phyloP scores from a whole-genome alignment of 2,888 invertebrate genomes.

The Heliconius erato region DNA sequence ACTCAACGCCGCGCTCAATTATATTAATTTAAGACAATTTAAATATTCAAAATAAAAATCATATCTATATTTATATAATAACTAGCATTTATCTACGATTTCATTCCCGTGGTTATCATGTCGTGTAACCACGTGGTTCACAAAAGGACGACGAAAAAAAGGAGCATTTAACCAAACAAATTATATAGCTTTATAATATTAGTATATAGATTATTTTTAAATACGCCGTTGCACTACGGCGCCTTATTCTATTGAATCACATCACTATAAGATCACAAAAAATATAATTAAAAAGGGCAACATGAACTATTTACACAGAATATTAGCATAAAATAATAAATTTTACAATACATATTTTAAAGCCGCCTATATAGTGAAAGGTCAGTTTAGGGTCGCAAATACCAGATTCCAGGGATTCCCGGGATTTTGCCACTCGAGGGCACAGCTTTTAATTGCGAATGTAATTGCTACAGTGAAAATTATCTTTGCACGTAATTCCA shows the following conservation, averaged over 20 bases:
- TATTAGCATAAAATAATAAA: slow-evolving; percentile 24
- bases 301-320: background rate
- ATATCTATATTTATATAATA: too few relatives aligned
- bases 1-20: too few relatives aligned
- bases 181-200: too few relatives aligned
- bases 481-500: slow-evolving; percentile 61
- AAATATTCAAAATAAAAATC: too few relatives aligned
- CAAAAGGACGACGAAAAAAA: too few relatives aligned
- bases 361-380: slow-evolving; percentile 44
- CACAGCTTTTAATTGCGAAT: slow-evolving; percentile 71
- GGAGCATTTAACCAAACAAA: too few relatives aligned
- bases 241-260: background rate
- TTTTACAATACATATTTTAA: slow-evolving; percentile 40
- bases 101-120: too few relatives aligned
- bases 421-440: slow-evolving; percentile 59
- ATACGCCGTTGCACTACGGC: background rate
- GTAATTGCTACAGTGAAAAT: slow-evolving; percentile 68
- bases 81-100: too few relatives aligned
- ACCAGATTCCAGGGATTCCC: slow-evolving; percentile 59
- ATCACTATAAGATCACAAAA: background rate
- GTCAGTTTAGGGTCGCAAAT: slow-evolving; percentile 63
- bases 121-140: too few relatives aligned
- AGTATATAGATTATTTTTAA: too few relatives aligned
- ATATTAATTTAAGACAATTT: too few relatives aligned
- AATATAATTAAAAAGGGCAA: background rate